phyloP scores from a whole-genome alignment of 2,888 invertebrate species.

The Exephanes ischioxanthus region DNA sequence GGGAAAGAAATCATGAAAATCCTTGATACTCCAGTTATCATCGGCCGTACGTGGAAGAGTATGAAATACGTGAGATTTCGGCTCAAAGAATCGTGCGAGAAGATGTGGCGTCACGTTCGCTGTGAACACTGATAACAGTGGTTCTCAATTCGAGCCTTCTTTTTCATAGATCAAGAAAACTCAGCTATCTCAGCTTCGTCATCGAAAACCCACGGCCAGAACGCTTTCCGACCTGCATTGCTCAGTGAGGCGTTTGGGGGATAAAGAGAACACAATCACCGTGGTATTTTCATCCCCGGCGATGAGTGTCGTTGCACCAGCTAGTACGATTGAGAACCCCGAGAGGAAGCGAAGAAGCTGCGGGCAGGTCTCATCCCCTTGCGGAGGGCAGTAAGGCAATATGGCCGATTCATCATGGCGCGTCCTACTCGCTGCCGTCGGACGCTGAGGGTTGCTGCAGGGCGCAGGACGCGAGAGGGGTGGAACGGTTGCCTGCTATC shows the following conservation, averaged over 20 bases:
- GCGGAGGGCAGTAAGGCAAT: conserved; percentile 77
- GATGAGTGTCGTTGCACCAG: neutral
- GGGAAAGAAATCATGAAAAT: neutral
- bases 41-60: conserved; percentile 19
- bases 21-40: conserved; percentile 21
- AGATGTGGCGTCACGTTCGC: conserved; percentile 66
- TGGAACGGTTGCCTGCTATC: conserved; percentile 78
- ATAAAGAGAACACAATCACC: neutral
- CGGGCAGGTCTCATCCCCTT: conserved; percentile 66
- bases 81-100: conserved; percentile 33
- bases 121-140: conserved; percentile 61
- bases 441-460: conserved; percentile 71
- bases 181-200: neutral
- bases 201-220: neutral
- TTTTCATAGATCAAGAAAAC: neutral
- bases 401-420: conserved; percentile 84
- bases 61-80: conserved; percentile 33
- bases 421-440: conserved; percentile 70
- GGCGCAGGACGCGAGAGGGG: conserved; percentile 70
- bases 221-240: neutral
- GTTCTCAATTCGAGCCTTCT: conserved; percentile 32
- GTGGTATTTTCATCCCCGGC: neutral
- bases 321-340: conserved; percentile 56
- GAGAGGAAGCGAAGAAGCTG: conserved; percentile 66
- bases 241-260: neutral